Conservation (phyloP, 2,113 vertebrate genomes). For the Suncus etruscus region DNA sequence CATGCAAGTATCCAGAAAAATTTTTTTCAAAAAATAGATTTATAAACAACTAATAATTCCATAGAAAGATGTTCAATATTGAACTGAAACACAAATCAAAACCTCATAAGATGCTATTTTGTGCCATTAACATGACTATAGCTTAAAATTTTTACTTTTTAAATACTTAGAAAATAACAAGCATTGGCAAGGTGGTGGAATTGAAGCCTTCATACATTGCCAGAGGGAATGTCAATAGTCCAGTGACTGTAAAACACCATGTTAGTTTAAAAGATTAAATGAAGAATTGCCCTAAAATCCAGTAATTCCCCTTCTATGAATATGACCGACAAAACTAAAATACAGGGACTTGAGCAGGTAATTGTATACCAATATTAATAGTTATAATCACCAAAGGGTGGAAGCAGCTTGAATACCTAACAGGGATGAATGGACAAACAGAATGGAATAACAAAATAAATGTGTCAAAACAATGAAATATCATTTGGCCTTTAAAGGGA, state of each 20-base stretch:
- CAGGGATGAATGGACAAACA: background rate
- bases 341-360: background rate
- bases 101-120: background rate
- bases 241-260: background rate
- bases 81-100: conserved; percentile 22
- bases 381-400: background rate
- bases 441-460: background rate
- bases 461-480: background rate
- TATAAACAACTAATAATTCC: background rate
- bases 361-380: background rate
- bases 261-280: background rate
- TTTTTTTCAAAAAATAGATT: conserved; percentile 4
- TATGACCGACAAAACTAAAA: background rate
- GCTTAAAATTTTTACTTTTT: no score
- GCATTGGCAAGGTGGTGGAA: background rate
- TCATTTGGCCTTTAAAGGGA: background rate
- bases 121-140: background rate
- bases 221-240: background rate
- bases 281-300: background rate
- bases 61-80: background rate
- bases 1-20: background rate
- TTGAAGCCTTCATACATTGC: background rate
- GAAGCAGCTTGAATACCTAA: background rate
- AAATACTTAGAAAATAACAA: background rate
- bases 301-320: background rate